Percentiles rank a stretch among this genome's conserved stretches.
Evolutionary conservation across 2,888 invertebrate genomes (phyloP).

Genomic region (Anoncus sp.): DNA sequence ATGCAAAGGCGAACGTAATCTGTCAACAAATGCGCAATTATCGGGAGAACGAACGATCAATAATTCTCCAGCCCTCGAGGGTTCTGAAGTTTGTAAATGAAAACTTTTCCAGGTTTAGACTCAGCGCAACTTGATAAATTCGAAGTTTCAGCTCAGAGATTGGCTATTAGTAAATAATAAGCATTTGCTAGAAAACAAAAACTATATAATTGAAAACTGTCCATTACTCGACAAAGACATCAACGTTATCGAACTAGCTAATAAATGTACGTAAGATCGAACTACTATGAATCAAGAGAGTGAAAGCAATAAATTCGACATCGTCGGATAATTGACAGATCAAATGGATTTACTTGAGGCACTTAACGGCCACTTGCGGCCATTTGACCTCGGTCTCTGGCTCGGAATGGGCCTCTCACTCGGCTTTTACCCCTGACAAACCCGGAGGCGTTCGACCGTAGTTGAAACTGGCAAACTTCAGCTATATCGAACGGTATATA

Average conservation of each 20-base stretch:
- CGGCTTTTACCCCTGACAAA: slow-evolving; percentile 62
- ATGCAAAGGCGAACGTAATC: too few species aligned
- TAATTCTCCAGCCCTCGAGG: too few species aligned
- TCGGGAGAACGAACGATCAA: too few species aligned
- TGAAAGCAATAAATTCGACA: slow-evolving; percentile 2
- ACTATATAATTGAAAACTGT: not conserved
- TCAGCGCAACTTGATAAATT: too few species aligned
- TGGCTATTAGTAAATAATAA: too few species aligned
- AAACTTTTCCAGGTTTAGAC: too few species aligned
- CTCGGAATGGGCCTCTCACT: slow-evolving; percentile 72
- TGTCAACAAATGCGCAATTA: too few species aligned
- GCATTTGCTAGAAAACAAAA: not conserved
- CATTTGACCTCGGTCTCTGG: slow-evolving; percentile 72
- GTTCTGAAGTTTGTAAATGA: too few species aligned
- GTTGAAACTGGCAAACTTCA: slow-evolving; percentile 51
- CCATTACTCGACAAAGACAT: not conserved
- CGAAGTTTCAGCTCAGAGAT: too few species aligned
- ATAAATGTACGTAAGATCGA: not conserved
- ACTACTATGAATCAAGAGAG: not conserved
- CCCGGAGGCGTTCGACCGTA: slow-evolving; percentile 52
- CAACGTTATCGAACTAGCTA: not conserved
- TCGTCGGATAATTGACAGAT: not conserved
- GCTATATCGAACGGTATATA: slow-evolving; percentile 39
- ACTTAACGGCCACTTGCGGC: slow-evolving; percentile 74
- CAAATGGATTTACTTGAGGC: slow-evolving; percentile 7